Percentiles rank a stretch among this genome's conserved stretches.
These are phyloP conservation scores for Penaeus monodon DNA, from an alignment of 2,888 invertebrate species.

Conservation along the genomic window DNA sequence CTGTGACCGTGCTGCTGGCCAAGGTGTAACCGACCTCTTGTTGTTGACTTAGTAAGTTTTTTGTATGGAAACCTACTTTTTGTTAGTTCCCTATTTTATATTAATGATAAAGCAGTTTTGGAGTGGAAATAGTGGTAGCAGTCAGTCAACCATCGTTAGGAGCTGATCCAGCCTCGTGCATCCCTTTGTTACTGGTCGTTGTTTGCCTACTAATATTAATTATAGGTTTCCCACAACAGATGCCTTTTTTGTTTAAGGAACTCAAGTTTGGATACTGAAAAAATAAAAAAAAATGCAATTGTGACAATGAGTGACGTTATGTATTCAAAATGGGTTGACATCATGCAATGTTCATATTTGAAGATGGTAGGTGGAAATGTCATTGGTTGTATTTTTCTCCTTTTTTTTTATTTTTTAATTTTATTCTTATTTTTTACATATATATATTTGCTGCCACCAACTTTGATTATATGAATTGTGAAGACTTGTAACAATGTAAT, in stretches of 20 bases:
- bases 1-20: constrained; percentile 58
- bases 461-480: constrained; percentile 59
- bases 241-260: constrained; percentile 64
- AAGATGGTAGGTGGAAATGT: constrained; percentile 34
- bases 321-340: constrained; percentile 36
- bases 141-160: constrained; percentile 49
- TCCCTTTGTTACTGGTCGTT: constrained; percentile 62
- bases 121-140: constrained; percentile 59
- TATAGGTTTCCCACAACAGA: constrained; percentile 62
- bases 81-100: constrained; percentile 58
- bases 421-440: constrained; percentile 27
- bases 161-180: constrained; percentile 60
- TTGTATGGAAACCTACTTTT: constrained; percentile 55
- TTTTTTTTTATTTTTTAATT: too few relatives aligned
- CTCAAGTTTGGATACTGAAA: constrained; percentile 44
- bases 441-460: constrained; percentile 49
- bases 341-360: constrained; percentile 41
- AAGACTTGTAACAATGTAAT: constrained; percentile 62
- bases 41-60: constrained; percentile 56
- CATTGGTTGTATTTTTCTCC: constrained; percentile 34
- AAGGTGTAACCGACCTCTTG: constrained; percentile 57
- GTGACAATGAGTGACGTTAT: constrained; percentile 33
- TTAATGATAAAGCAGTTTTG: constrained; percentile 54
- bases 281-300: constrained; percentile 36
- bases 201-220: constrained; percentile 64